Percentiles rank a stretch among this genome's conserved stretches.
phyloP scores from a whole-genome alignment of 2,888 invertebrate species.

The Diarsia dahlii region DNA sequence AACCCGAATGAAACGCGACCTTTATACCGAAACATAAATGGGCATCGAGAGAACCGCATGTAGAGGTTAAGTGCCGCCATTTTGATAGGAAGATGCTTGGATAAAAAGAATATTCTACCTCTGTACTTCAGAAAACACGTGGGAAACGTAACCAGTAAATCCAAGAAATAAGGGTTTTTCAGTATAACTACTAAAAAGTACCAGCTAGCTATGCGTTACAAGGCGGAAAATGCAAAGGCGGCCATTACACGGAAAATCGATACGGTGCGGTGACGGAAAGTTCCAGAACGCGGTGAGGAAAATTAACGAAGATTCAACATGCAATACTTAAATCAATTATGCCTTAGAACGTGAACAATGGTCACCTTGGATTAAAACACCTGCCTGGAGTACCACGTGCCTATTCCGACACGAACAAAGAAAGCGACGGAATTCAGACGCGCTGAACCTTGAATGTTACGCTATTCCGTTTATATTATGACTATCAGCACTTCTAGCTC shows the following conservation, averaged over 20 bases:
- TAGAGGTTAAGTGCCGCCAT: slow-evolving; percentile 64
- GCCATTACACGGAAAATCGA: slow-evolving; percentile 81
- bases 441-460: not conserved
- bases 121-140: slow-evolving; percentile 35
- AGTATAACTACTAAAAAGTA: not conserved
- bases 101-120: not conserved
- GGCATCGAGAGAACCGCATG: slow-evolving; percentile 22
- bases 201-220: not conserved
- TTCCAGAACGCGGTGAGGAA: slow-evolving; percentile 75
- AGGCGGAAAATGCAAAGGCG: slow-evolving; percentile 59
- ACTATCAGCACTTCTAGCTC: not conserved
- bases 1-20: slow-evolving; percentile 27
- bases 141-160: slow-evolving; percentile 10
- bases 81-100: slow-evolving; percentile 48
- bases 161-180: not conserved
- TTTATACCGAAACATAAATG: slow-evolving; percentile 10
- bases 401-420: slow-evolving; percentile 43
- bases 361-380: slow-evolving; percentile 19
- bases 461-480: not conserved
- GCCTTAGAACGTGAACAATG: not conserved
- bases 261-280: slow-evolving; percentile 70
- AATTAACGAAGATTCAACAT: not conserved
- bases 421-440: not conserved
- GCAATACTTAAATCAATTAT: not conserved
- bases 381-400: slow-evolving; percentile 53